Conservation (phyloP, 2,888 invertebrate genomes). For the Gryllus longicercus region DNA sequence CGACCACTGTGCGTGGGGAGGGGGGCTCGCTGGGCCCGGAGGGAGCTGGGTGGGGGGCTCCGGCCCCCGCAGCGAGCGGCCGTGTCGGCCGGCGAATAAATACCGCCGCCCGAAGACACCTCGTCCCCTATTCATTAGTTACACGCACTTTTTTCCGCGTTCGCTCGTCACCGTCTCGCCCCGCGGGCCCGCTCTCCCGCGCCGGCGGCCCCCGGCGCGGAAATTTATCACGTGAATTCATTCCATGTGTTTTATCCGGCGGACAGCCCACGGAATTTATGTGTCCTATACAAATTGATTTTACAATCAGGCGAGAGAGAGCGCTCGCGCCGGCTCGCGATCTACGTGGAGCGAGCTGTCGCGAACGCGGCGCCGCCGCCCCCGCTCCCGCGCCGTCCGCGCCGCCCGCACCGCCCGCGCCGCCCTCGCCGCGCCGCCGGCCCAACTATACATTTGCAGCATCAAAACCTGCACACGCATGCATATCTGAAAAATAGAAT, state of each 20-base stretch:
- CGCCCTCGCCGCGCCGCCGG: background rate
- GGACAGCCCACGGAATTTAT: slow-evolving; percentile 25
- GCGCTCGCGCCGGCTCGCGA: background rate
- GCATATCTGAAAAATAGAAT: slow-evolving; percentile 34
- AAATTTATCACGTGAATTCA: slow-evolving; percentile 17
- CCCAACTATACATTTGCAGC: slow-evolving; percentile 27
- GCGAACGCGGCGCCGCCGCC: background rate
- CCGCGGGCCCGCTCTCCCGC: background rate
- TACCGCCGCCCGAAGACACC: background rate
- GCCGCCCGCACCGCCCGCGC: too few relatives aligned
- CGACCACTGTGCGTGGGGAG: too few relatives aligned
- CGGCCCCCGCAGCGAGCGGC: background rate
- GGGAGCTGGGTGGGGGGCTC: too few relatives aligned
- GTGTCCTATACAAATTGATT: slow-evolving; percentile 32
- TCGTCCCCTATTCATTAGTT: background rate
- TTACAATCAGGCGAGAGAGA: slow-evolving; percentile 27
- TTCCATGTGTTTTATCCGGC: slow-evolving; percentile 18
- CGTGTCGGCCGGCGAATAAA: background rate
- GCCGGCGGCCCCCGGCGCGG: background rate
- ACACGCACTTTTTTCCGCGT: background rate
- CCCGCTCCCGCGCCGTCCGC: too few relatives aligned
- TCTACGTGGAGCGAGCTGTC: background rate
- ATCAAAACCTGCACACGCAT: slow-evolving; percentile 30
- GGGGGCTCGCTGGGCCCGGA: too few relatives aligned
- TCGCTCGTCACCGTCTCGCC: background rate